Evolutionary conservation across 2,797 vertebrate genomes (phyloP), one percentile per base, ranked within the genome.

Genomic region (Dryobates pubescens): DNA sequence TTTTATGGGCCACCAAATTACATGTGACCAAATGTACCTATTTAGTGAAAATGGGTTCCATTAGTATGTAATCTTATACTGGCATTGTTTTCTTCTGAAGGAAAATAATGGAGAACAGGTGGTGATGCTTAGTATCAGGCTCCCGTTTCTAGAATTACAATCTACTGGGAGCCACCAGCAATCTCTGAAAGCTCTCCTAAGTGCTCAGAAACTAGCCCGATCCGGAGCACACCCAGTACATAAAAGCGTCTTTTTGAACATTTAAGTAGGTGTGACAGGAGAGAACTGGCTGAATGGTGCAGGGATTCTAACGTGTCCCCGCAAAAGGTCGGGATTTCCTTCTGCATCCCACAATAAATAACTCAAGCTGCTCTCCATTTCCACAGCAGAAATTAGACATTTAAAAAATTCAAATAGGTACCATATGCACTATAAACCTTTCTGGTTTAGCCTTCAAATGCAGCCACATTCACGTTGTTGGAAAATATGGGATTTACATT

Each of bases 111-210:
- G 88, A 68, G 95, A 97, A 96, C 98, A 97, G 92, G 92, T 97
- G 97, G 92, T 83, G 89, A 96, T 96, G 82, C 92, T 97, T 96
- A 96, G 86, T 82, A 96, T 96, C 95, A 97, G 81, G 96, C 97
- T 97, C 96, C 97, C 97, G 96, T 97, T 97, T 96, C 97, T 97
- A 97, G 96, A 97, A 96, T 98, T 97, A 97, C 96, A 96, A 92
- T 95, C 96, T 97, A 96, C 92, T 97, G 96, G 97, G 96, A 97
- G 94, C 93, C 86, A 95, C 95, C 89, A 95, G 93, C 89, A 93
- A 96, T 85, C 72, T 96, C 94, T 94, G 96, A 97, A 97, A 97
- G 94, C 93, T 97, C 95, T 97, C 96, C 96, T 92, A 96, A 95
- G 85, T 61, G 89, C 96, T 96, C 76, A 93, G 59, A 89, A 96